Percentiles rank a stretch among this genome's conserved stretches.
These are phyloP conservation scores for Ptychochromis oligacanthus DNA, from an alignment of 2,113 vertebrate genomes.

Conservation along the genomic window DNA sequence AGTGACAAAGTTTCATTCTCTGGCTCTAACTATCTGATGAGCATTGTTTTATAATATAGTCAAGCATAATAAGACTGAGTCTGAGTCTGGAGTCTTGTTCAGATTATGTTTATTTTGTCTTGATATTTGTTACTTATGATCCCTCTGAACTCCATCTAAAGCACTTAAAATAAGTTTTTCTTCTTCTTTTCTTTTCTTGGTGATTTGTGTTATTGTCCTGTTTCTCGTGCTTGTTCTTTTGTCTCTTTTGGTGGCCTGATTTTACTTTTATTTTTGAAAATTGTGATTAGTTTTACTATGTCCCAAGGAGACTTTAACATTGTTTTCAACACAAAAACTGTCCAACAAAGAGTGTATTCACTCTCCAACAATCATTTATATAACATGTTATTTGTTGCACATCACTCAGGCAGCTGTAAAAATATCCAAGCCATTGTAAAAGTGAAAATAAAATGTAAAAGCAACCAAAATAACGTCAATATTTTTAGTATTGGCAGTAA, in stretches of 20 bases:
- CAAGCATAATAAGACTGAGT: neutral
- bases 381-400: neutral
- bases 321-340: conserved; percentile 1
- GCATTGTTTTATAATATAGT: neutral
- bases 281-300: neutral
- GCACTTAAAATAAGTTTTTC: no score
- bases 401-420: neutral
- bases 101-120: neutral
- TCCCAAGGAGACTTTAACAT: neutral
- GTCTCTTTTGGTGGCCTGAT: neutral
- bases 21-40: neutral
- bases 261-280: neutral
- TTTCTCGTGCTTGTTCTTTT: neutral
- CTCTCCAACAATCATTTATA: neutral
- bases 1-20: neutral
- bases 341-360: neutral
- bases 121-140: no score
- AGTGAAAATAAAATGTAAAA: neutral
- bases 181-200: neutral
- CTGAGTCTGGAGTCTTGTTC: neutral
- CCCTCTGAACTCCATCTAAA: no score
- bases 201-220: neutral
- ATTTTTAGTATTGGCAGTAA: neutral
- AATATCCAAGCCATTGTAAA: neutral
- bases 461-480: neutral